Evolutionary conservation across 2,113 vertebrate species (phyloP), one percentile per base, ranked within the genome.

Genomic region (Cardinalis cardinalis): DNA sequence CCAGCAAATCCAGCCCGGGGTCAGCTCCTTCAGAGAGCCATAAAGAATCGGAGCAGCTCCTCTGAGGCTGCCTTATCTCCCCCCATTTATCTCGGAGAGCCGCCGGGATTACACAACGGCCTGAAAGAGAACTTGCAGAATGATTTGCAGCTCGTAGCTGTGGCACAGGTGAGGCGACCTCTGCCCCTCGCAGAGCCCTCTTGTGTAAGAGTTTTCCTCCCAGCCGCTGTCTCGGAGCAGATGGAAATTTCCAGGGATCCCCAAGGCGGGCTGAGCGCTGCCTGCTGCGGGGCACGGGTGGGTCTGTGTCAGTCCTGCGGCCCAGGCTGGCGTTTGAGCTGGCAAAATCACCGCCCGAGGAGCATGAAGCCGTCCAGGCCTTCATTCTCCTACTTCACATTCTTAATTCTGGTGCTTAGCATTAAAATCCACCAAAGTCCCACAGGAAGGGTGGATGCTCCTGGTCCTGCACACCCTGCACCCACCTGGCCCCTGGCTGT

Each of bases 241-340:
- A 64, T 96, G 94, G 96, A 96, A 97, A 92, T 96, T 96, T 96
- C 94, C 95, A 96, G 59, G 66, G 66, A 58, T 52, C 58, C 87
- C 26, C 3, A 3, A 8, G 0, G 9, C 16, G 6, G 66, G 5
- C 25, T 16, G 32, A 8, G 28, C 1, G 0, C 3, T 32, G 56
- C 4, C 72, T 65, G 55, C 10, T 16, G 63, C 63, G 10, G 66
- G 68, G 2, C 44, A 8, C 63, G 81, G 87, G 49, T 6, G 25
- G 84, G 59, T 58, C 9, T 29, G 78, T 58, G 79, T 19, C 64
- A 68, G 60, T 3, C 34, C 68, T 59, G 72, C 80, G 32, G 3
- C 10, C 8, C 71, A 26, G 46, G 8, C 3, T 12, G 49, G 9
- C 1, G 48, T 12, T 29, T 12, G 55, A 63, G 78, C 72, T 32